Conservation (phyloP, 2,797 vertebrate genomes). For the Mormyrus hasselquistii region DNA sequence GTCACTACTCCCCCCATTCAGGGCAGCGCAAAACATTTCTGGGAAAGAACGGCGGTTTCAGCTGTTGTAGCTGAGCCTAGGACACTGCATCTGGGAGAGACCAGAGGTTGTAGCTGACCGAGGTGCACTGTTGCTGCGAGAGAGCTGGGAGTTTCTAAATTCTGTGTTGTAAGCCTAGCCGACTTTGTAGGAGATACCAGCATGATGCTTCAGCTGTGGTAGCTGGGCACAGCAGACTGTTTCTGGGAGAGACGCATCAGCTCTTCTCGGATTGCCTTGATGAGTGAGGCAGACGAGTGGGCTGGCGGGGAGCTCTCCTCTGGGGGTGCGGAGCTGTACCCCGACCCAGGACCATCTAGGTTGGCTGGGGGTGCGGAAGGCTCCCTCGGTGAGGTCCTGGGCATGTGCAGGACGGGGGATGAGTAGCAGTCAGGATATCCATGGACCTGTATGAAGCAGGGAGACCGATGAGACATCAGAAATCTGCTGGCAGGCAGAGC, state of each 20-base stretch:
- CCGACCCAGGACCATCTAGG: slow-evolving; percentile 70
- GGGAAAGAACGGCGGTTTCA: not conserved
- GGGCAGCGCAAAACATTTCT: not conserved
- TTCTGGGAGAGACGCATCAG: slow-evolving; percentile 92
- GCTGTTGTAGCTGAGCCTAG: not conserved
- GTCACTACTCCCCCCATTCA: not conserved
- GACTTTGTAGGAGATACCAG: not conserved
- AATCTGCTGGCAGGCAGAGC: not conserved
- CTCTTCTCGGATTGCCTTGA: slow-evolving; percentile 98
- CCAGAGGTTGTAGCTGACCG: not conserved
- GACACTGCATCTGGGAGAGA: not conserved
- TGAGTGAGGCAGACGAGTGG: slow-evolving; percentile 92
- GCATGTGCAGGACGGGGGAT: slow-evolving; percentile 85
- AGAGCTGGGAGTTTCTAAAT: not conserved
- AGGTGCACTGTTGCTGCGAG: not conserved
- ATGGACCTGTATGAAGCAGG: slow-evolving; percentile 57
- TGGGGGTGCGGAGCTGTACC: slow-evolving; percentile 69
- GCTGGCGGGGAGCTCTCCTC: slow-evolving; percentile 84
- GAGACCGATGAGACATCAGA: not conserved
- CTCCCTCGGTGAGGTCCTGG: slow-evolving; percentile 77
- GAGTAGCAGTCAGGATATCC: slow-evolving; percentile 85
- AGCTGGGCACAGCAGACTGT: slow-evolving; percentile 77
- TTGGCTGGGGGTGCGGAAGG: slow-evolving; percentile 75
- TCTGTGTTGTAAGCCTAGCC: not conserved
- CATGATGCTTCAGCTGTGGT: slow-evolving; percentile 73